A percentile compares a stretch with the other conserved stretches of the same genome.
Evolutionary conservation across 2,113 vertebrate genomes (phyloP).

Genomic region (Semnornis frantzii): DNA sequence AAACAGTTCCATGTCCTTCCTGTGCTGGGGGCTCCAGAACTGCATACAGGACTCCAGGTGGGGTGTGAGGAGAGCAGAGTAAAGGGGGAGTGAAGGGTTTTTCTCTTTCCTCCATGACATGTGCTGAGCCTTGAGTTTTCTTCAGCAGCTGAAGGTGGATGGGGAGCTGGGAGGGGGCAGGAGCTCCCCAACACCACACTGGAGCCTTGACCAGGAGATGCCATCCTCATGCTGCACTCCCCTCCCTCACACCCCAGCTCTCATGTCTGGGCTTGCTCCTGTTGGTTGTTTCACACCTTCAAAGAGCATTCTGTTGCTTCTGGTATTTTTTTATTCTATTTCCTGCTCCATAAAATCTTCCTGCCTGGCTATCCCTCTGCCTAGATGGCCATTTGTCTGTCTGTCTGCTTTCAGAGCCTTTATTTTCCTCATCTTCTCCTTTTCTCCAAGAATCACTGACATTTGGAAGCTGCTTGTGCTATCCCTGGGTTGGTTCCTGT

Average conservation of each 20-base stretch:
- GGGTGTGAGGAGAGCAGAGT: too few species aligned
- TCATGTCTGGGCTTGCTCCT: not conserved
- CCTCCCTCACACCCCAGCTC: too few species aligned
- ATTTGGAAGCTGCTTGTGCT: not conserved
- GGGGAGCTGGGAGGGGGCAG: fast-evolving
- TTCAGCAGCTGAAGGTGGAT: not conserved
- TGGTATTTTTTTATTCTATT: not conserved
- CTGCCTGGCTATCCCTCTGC: not conserved
- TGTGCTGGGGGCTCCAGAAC: too few species aligned
- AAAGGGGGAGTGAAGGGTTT: not conserved
- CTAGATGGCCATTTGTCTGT: too few species aligned
- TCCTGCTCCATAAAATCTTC: constrained; percentile 30
- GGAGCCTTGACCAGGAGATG: not conserved
- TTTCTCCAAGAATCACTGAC: not conserved
- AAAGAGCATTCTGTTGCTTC: not conserved
- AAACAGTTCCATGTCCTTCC: too few species aligned
- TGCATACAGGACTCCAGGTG: too few species aligned
- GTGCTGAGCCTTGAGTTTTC: not conserved
- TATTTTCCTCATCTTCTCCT: not conserved
- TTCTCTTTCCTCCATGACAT: not conserved
- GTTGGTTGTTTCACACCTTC: not conserved
- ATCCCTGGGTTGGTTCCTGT: not conserved
- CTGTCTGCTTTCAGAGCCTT: not conserved
- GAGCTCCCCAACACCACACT: not conserved
- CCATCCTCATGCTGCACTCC: not conserved